Conservation (phyloP, 2,797 vertebrate species). For the Pseudochirops cupreus region DNA sequence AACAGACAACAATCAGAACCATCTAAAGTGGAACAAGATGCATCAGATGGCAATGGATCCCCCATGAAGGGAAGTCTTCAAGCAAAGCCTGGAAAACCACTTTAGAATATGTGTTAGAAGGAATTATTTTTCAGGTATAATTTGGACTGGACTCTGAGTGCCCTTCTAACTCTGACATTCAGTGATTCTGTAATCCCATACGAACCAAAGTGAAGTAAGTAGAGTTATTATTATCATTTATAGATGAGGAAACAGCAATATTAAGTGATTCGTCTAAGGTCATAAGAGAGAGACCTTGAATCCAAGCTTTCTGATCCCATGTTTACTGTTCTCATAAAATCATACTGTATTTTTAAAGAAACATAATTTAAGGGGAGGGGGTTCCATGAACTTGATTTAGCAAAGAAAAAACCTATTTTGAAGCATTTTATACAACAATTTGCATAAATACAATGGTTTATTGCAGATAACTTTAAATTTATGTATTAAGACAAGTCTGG, state of each 20-base stretch:
- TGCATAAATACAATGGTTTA: background rate
- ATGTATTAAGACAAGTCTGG: background rate
- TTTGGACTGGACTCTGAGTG: background rate
- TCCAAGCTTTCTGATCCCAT: background rate
- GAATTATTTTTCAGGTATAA: background rate
- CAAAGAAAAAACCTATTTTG: background rate
- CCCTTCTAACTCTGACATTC: background rate
- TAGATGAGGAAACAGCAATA: background rate
- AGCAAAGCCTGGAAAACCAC: background rate
- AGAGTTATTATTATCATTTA: background rate
- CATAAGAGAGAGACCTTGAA: background rate
- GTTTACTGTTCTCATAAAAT: background rate
- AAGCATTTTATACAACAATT: conserved; percentile 5
- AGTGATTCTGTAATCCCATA: background rate
- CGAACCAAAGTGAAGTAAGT: background rate
- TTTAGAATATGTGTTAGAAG: background rate
- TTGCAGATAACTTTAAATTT: background rate
- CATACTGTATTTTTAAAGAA: background rate
- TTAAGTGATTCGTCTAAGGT: background rate
- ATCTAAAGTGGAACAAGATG: background rate
- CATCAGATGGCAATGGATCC: background rate
- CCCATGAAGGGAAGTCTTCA: background rate
- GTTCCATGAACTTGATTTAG: background rate
- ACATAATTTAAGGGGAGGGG: background rate
- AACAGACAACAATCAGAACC: background rate